phyloP scores from a whole-genome alignment of 2,797 vertebrate species.

The Gila robusta region DNA sequence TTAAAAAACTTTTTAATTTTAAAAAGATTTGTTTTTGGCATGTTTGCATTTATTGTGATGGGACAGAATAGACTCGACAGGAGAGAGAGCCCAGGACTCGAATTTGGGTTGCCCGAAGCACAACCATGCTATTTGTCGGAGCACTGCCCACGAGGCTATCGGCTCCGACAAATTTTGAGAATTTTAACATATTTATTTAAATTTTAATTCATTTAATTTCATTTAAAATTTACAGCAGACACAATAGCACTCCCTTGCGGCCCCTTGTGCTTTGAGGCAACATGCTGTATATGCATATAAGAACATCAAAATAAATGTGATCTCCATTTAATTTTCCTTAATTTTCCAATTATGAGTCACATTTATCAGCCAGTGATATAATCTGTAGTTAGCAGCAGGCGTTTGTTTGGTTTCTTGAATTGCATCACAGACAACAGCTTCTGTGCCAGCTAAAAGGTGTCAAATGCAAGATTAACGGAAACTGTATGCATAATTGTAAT shows the following conservation, averaged over 20 bases:
- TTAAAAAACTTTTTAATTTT: too few relatives aligned
- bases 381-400: slow-evolving; percentile 25
- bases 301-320: not conserved
- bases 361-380: slow-evolving; percentile 49
- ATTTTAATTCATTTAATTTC: not conserved
- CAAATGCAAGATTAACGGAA: slow-evolving; percentile 42
- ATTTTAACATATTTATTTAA: not conserved
- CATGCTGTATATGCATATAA: not conserved
- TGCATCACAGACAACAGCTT: slow-evolving; percentile 45
- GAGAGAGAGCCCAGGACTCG: too few relatives aligned
- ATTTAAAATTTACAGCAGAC: not conserved
- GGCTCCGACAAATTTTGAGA: not conserved
- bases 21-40: not conserved
- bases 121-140: too few relatives aligned
- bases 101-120: too few relatives aligned
- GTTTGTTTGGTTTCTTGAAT: slow-evolving; percentile 32
- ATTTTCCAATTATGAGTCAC: slow-evolving; percentile 42
- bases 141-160: too few relatives aligned
- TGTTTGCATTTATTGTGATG: too few relatives aligned
- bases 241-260: slow-evolving; percentile 2
- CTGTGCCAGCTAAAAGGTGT: slow-evolving; percentile 33
- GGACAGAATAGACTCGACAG: not conserved
- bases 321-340: not conserved
- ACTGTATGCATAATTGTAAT: not conserved
- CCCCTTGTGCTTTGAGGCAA: not conserved